Percentiles rank a stretch among this genome's conserved stretches.
Evolutionary conservation across 2,797 vertebrate species (phyloP).

Genomic region (Thunnus albacares): DNA sequence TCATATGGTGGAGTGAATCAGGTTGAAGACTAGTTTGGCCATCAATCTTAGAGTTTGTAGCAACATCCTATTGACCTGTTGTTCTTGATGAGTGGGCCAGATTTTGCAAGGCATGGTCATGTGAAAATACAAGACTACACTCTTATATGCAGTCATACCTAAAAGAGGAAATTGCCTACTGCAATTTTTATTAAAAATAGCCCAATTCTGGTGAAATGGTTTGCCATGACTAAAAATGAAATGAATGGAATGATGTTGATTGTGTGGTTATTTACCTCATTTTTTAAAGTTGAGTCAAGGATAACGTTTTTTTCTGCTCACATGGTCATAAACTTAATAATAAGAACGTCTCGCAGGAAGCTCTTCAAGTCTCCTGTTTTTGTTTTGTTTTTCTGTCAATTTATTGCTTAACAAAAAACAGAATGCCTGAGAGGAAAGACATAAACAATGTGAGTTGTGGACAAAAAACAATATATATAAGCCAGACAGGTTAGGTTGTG

Average conservation of each 20-base stretch:
- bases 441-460: constrained; percentile 9
- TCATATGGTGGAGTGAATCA: constrained; percentile 2
- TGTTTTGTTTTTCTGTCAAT: constrained; percentile 7
- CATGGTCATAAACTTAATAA: background rate
- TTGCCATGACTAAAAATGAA: background rate
- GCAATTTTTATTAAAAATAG: background rate
- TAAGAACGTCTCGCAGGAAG: background rate
- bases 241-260: background rate
- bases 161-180: background rate
- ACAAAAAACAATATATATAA: background rate
- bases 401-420: constrained; percentile 1
- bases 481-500: constrained; percentile 17
- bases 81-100: background rate
- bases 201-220: background rate
- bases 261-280: background rate
- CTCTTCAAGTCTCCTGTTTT: background rate
- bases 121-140: background rate
- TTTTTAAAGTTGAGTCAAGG: constrained; percentile 1
- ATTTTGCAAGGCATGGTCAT: background rate
- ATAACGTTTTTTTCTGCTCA: background rate
- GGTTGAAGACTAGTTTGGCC: background rate
- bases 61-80: background rate
- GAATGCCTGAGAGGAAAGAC: background rate
- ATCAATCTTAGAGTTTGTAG: too few species aligned
- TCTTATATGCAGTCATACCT: background rate